Conservation (phyloP, 2,888 invertebrate species). For the Torymus aiolomorphi region DNA sequence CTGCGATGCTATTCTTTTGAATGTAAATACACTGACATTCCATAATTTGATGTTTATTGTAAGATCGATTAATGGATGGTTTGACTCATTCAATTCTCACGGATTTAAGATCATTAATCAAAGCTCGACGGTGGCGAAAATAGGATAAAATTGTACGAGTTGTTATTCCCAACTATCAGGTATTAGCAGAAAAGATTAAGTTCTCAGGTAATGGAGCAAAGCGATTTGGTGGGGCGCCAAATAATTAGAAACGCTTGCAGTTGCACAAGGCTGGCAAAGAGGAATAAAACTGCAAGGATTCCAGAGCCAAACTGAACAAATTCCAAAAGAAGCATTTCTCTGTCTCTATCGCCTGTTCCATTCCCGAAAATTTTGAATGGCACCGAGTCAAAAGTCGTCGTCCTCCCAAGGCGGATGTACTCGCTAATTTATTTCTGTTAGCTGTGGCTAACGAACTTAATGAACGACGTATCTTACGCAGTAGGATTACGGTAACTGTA, state of each 20-base stretch:
- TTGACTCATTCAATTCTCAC: too few species aligned
- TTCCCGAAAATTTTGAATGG: conserved; percentile 17
- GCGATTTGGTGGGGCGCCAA: conserved; percentile 30
- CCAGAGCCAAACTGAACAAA: conserved; percentile 28
- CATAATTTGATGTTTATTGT: too few species aligned
- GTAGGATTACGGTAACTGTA: too few species aligned
- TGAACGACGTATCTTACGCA: too few species aligned
- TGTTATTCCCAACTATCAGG: not conserved
- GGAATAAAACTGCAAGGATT: not conserved
- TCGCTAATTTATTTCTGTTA: too few species aligned
- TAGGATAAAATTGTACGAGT: not conserved
- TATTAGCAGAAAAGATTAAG: not conserved
- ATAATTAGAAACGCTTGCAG: not conserved
- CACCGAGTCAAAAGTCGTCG: conserved; percentile 27
- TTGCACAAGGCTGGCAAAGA: not conserved
- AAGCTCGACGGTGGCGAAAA: not conserved
- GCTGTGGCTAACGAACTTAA: too few species aligned
- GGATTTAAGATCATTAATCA: too few species aligned
- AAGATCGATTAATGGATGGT: too few species aligned
- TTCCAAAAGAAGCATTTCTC: conserved; percentile 15
- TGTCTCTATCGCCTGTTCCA: not conserved
- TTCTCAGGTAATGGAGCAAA: not conserved
- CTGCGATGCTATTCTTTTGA: too few species aligned
- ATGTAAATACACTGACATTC: too few species aligned
- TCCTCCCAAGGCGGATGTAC: too few species aligned